Conservation (phyloP, 2,797 vertebrate genomes). For the Darevskia nairensis region DNA sequence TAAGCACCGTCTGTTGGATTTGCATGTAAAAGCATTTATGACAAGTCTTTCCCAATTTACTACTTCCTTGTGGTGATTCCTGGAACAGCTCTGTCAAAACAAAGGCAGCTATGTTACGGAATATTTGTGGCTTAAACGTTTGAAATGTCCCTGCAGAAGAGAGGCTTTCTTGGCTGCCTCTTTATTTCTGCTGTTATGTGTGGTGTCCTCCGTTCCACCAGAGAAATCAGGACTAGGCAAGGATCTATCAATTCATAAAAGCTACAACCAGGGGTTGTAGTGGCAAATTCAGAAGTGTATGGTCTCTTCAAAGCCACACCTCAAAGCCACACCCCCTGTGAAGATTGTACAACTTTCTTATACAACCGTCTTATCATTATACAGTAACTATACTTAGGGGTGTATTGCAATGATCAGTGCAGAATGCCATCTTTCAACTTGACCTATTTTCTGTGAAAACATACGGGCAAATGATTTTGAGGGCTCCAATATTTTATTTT, state of each 20-base stretch:
- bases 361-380: too few relatives aligned
- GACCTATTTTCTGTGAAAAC: too few relatives aligned
- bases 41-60: conserved; percentile 57
- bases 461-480: too few relatives aligned
- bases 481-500: too few relatives aligned
- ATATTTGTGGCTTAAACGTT: conserved; percentile 61
- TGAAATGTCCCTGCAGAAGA: conserved; percentile 47
- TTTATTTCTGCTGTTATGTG: not conserved
- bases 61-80: conserved; percentile 44
- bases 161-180: conserved; percentile 22
- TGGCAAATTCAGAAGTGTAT: too few relatives aligned
- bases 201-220: not conserved
- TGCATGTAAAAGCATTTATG: conserved; percentile 55
- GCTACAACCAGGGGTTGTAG: too few relatives aligned
- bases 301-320: too few relatives aligned
- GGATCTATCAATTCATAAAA: not conserved
- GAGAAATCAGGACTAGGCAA: conserved; percentile 30
- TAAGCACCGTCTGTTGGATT: conserved; percentile 41
- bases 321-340: too few relatives aligned
- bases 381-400: too few relatives aligned
- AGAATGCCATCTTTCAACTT: too few relatives aligned
- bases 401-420: too few relatives aligned
- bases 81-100: conserved; percentile 57
- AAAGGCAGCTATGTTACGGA: conserved; percentile 52
- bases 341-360: too few relatives aligned